Percentiles rank a stretch among this genome's conserved stretches.
These are phyloP conservation scores for Chionis minor DNA, from an alignment of 2,113 vertebrate species.

Conservation along the genomic window DNA sequence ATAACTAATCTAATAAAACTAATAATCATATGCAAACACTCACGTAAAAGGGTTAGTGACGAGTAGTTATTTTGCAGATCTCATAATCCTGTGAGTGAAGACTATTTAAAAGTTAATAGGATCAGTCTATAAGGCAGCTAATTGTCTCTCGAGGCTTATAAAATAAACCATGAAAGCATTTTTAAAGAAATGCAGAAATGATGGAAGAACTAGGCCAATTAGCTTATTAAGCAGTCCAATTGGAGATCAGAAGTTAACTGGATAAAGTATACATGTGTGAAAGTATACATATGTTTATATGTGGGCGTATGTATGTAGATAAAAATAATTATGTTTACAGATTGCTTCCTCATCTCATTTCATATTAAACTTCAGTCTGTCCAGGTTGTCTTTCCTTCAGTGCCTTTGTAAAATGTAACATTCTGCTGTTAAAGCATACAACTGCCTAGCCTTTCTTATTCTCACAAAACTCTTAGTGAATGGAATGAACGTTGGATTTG, in stretches of 20 bases:
- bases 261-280: not conserved
- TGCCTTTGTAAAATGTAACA: not conserved
- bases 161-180: not conserved
- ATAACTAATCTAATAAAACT: conserved; percentile 17
- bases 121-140: not conserved
- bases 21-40: not conserved
- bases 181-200: not conserved
- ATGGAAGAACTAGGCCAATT: not conserved
- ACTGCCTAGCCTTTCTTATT: conserved; percentile 14
- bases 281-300: not conserved
- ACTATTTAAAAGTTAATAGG: not conserved
- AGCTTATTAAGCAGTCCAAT: not conserved
- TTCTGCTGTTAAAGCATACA: not conserved
- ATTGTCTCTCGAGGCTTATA: not conserved
- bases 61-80: not conserved
- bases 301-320: not conserved
- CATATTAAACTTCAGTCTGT: conserved; percentile 7
- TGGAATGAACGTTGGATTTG: not conserved
- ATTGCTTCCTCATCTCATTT: conserved; percentile 19
- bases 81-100: not conserved
- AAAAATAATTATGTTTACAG: not conserved
- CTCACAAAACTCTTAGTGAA: not conserved
- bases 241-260: not conserved
- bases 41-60: not conserved
- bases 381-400: not conserved